Evolutionary conservation across 2,113 vertebrate species (phyloP), one percentile per base, ranked within the genome.

Genomic region (Elaphurus davidianus): DNA sequence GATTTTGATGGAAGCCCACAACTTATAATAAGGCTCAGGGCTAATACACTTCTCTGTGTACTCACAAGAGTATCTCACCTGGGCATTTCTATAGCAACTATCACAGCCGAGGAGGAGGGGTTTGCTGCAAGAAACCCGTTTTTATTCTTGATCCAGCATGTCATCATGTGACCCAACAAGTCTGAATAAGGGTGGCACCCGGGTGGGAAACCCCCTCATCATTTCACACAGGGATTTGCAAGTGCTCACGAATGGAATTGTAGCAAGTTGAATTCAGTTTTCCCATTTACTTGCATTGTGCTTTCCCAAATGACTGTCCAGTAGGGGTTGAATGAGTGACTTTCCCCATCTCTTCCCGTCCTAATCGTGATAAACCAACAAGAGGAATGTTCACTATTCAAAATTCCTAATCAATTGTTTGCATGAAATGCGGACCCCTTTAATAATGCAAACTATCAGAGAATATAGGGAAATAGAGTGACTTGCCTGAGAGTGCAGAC

Each of bases 41-140:
- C 33, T 25, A 2, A 10, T 1, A 0, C 0, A 2, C 27, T 15
- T 17, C 1, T 8, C 21, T 0, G 6, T 3, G 14, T 28, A 30
- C 2, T 14, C 33, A 21, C 12, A 9, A 27, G 27, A 9, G 1
- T 1, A 2, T 5, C 43, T 60, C 15, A 55, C 25, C 67, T 1
- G 2, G 23, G 59, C 17, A 17, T 85, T 30, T n/a, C 95, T 43
- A 21, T 40, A 27, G 40, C 55, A 23, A 55, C 40, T 9, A 1
- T 16, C 15, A 1, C 28, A 0, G 5, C 2, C 0, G 21, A 59
- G 14, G 43, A 25, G 60, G 40, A 3, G 10, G 30, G 6, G 0
- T 6, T 13, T 2, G 0, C 25, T 76, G 36, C 2, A 28, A 71
- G 45, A 71, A 15, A 23, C 7, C 5, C 0, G 2, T 36, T 62